These are phyloP conservation scores for Tetragonula clypearis DNA, from an alignment of 1,140 invertebrate species.

Conservation along the genomic window DNA sequence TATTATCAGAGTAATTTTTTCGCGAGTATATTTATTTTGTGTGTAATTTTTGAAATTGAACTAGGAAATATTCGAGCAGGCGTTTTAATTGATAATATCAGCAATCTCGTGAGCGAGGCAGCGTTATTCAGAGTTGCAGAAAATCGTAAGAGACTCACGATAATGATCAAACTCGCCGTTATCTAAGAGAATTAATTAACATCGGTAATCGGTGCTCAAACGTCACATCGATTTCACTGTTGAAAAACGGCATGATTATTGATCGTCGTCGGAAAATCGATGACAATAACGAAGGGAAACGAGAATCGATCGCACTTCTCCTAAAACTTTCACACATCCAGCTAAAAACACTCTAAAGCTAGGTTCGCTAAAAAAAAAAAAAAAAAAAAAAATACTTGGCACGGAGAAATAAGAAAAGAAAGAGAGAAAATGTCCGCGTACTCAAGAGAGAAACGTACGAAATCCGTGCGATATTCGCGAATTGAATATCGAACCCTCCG, in stretches of 20 bases:
- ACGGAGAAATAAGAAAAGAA: background rate
- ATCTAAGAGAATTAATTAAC: background rate
- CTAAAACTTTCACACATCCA: background rate
- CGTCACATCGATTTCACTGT: background rate
- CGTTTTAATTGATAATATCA: too few species aligned
- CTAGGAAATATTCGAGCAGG: too few species aligned
- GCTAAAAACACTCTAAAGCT: background rate
- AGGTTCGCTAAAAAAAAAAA: background rate
- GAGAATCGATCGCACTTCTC: background rate
- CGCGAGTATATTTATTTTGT: too few species aligned
- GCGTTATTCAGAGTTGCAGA: too few species aligned
- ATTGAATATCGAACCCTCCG: background rate
- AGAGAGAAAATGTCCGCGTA: background rate
- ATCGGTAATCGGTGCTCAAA: background rate
- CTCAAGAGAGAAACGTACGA: too few species aligned
- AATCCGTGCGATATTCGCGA: background rate
- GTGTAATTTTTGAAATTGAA: too few species aligned
- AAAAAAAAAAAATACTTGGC: background rate
- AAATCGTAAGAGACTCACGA: too few species aligned
- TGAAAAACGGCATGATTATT: background rate
- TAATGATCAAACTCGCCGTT: background rate
- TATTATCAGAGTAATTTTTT: too few species aligned
- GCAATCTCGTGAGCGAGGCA: too few species aligned
- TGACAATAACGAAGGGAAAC: background rate
- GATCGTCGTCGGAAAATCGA: background rate